phyloP scores from a whole-genome alignment of 1,140 invertebrate genomes.

The Asobara japonica region DNA sequence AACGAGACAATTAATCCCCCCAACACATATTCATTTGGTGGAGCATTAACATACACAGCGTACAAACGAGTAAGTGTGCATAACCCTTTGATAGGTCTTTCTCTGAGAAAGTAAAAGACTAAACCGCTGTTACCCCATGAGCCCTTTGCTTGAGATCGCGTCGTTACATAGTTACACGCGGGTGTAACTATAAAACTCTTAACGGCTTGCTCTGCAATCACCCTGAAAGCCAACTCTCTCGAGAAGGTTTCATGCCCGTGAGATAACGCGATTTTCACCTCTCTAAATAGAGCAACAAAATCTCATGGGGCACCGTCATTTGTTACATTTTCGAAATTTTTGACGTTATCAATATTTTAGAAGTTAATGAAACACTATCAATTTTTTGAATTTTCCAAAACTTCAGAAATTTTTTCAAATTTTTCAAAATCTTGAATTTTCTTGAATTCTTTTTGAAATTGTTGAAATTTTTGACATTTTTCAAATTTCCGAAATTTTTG shows the following conservation, averaged over 20 bases:
- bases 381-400: too few relatives aligned
- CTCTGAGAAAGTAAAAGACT: conserved; percentile 3
- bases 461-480: too few relatives aligned
- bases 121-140: conserved; percentile 6
- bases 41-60: not conserved
- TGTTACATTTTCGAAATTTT: too few relatives aligned
- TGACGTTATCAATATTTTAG: too few relatives aligned
- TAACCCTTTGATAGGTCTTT: conserved; percentile 16
- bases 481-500: too few relatives aligned
- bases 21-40: not conserved
- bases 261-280: not conserved
- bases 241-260: not conserved
- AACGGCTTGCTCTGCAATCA: conserved; percentile 22
- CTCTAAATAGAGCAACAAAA: not conserved
- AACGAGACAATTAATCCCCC: not conserved
- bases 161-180: conserved; percentile 13
- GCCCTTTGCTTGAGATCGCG: conserved; percentile 13
- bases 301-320: too few relatives aligned
- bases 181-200: conserved; percentile 24
- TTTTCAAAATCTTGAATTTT: too few relatives aligned
- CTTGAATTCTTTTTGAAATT: too few relatives aligned
- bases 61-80: conserved; percentile 13
- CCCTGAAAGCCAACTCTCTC: conserved; percentile 1
- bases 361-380: too few relatives aligned
- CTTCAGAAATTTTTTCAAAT: too few relatives aligned